Percentiles rank a stretch among this genome's conserved stretches.
These are phyloP conservation scores for Incurvaria masculella DNA, from an alignment of 2,888 invertebrate genomes.

Conservation along the genomic window DNA sequence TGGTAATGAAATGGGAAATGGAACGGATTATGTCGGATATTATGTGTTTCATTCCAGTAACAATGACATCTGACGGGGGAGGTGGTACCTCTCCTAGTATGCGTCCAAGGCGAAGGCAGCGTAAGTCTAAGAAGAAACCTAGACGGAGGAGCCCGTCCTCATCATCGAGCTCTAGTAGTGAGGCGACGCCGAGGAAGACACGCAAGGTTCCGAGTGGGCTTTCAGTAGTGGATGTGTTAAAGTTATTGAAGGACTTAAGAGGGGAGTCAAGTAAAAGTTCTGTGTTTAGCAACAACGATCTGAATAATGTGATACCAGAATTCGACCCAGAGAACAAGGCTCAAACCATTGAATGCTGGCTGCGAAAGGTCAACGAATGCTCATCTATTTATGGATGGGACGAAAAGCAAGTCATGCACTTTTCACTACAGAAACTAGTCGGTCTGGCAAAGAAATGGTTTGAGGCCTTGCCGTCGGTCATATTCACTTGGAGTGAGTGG, in stretches of 20 bases:
- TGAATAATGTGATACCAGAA: constrained; percentile 3
- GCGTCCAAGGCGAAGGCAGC: too few species aligned
- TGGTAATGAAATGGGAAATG: too few species aligned
- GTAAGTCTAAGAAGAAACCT: too few species aligned
- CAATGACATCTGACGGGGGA: too few species aligned
- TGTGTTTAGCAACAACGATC: constrained; percentile 1
- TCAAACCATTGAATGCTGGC: constrained; percentile 9
- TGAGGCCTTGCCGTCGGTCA: constrained; percentile 12
- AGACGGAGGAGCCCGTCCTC: too few species aligned
- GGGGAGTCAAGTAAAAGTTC: background rate
- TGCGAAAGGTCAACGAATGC: constrained; percentile 15
- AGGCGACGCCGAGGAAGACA: too few species aligned
- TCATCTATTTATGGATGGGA: constrained; percentile 15
- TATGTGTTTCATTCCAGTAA: too few species aligned
- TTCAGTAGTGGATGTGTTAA: constrained; percentile 1
- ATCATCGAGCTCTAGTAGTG: too few species aligned
- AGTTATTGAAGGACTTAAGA: background rate
- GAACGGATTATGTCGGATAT: too few species aligned
- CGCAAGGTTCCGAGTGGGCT: background rate
- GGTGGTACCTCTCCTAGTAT: too few species aligned
- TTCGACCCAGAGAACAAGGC: constrained; percentile 9
- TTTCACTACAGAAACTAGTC: constrained; percentile 14
- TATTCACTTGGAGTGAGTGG: constrained; percentile 18
- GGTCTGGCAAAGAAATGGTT: constrained; percentile 18
- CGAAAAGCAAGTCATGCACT: constrained; percentile 15